Conservation (phyloP, 2,797 vertebrate species). For the Sebastes kiyomatsui region DNA sequence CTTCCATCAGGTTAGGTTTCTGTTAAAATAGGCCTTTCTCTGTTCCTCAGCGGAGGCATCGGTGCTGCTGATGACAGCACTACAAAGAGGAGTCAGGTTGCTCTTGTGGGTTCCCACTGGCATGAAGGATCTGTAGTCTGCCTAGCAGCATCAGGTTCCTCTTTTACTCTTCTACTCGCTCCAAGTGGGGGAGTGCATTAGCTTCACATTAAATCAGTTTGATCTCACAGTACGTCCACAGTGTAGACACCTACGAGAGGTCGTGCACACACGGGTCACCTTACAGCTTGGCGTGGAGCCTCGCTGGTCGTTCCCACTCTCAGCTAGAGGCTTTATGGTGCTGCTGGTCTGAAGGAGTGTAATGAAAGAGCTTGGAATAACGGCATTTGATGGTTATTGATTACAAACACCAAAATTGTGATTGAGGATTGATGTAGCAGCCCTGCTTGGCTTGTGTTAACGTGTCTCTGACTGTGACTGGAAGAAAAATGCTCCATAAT, state of each 20-base stretch:
- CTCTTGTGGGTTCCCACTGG: constrained; percentile 46
- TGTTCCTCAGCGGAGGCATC: constrained; percentile 40
- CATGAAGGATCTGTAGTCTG: constrained; percentile 44
- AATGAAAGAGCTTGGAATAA: neutral
- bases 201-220: constrained; percentile 44
- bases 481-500: too few species aligned
- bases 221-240: constrained; percentile 6
- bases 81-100: constrained; percentile 69
- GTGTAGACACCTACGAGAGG: constrained; percentile 11
- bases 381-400: neutral
- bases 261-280: constrained; percentile 9
- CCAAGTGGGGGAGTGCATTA: constrained; percentile 15
- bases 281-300: neutral
- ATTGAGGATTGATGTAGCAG: neutral
- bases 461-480: neutral
- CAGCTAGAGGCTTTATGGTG: neutral
- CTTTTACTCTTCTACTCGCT: constrained; percentile 26
- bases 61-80: constrained; percentile 66
- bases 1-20: constrained; percentile 25
- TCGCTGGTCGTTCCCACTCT: neutral
- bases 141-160: constrained; percentile 53
- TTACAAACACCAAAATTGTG: neutral
- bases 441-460: neutral
- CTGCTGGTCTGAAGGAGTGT: neutral
- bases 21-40: constrained; percentile 56